These are phyloP conservation scores for Adelognathus sp. DNA, from an alignment of 2,888 invertebrate species.

Conservation along the genomic window DNA sequence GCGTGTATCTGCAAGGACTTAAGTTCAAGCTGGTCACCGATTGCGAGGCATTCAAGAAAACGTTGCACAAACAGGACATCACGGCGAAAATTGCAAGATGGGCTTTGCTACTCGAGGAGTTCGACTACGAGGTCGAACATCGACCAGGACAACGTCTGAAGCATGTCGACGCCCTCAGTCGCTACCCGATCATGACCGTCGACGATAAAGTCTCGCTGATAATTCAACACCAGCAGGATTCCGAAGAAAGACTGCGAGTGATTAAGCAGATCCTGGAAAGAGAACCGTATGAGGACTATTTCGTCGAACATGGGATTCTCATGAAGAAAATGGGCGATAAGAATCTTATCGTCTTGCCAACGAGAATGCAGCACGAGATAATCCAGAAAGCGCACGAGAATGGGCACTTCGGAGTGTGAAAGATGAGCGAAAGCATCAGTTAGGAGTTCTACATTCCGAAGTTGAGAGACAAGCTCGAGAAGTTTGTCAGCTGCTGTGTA, in stretches of 20 bases:
- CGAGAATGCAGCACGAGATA: conserved; percentile 38
- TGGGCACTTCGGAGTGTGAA: conserved; percentile 52
- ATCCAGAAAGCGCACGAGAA: conserved; percentile 51
- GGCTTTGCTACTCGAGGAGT: conserved; percentile 62
- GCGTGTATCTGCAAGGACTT: conserved; percentile 1
- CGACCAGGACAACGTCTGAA: conserved; percentile 60
- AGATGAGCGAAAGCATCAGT: conserved; percentile 43
- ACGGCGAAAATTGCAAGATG: conserved; percentile 60
- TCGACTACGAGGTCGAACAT: conserved; percentile 62
- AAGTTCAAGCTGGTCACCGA: conserved; percentile 60
- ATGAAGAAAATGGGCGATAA: conserved; percentile 44
- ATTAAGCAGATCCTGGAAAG: conserved; percentile 13
- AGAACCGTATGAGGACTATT: conserved; percentile 19
- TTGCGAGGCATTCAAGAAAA: conserved; percentile 51
- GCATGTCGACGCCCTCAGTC: conserved; percentile 65
- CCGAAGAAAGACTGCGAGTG: conserved; percentile 25
- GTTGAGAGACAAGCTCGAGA: conserved; percentile 53
- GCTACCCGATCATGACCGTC: conserved; percentile 54
- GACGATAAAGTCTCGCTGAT: conserved; percentile 18
- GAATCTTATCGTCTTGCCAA: conserved; percentile 36
- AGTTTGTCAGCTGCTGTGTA: conserved; percentile 61
- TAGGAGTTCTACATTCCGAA: conserved; percentile 53
- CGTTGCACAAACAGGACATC: conserved; percentile 57
- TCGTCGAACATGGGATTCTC: conserved; percentile 38
- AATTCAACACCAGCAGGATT: conserved; percentile 25